A percentile compares a stretch with the other conserved stretches of the same genome.
Evolutionary conservation across 2,888 invertebrate species (phyloP).

Genomic region (Philereme vetulata): DNA sequence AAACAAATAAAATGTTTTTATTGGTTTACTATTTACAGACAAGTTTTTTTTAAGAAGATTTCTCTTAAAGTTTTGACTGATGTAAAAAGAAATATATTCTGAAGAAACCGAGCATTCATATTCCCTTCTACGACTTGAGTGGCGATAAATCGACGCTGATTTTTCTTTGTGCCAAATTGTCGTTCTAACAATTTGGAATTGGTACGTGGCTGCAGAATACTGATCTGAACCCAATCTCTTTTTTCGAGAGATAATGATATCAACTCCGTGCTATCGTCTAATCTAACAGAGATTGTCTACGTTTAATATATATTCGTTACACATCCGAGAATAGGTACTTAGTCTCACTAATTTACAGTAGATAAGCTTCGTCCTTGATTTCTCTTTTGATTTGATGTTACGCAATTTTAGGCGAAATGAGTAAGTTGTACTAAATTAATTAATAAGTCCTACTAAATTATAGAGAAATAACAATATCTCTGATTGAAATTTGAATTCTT

Average conservation of each 20-base stretch:
- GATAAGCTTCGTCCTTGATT: too few relatives aligned
- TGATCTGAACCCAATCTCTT: slow-evolving; percentile 15
- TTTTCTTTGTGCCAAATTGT: slow-evolving; percentile 40
- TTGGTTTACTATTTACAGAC: too few relatives aligned
- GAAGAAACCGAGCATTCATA: slow-evolving; percentile 22
- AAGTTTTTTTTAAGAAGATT: too few relatives aligned
- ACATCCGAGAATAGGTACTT: neutral
- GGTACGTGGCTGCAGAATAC: slow-evolving; percentile 25
- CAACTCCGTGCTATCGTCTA: slow-evolving; percentile 15
- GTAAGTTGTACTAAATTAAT: neutral
- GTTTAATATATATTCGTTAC: neutral
- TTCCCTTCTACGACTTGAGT: slow-evolving; percentile 31
- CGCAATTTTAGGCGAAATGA: neutral
- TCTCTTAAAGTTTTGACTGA: slow-evolving; percentile 8
- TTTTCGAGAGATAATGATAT: slow-evolving; percentile 30
- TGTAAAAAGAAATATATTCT: slow-evolving; percentile 29
- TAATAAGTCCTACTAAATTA: neutral
- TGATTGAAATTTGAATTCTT: neutral
- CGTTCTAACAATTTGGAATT: slow-evolving; percentile 31
- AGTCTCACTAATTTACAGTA: too few relatives aligned
- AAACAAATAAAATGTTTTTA: too few relatives aligned
- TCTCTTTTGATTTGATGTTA: neutral
- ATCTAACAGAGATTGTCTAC: neutral
- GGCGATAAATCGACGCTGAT: slow-evolving; percentile 37
- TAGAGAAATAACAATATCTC: neutral